Percentiles rank a stretch among this genome's conserved stretches.
These are phyloP conservation scores for Natrix natrix DNA, from an alignment of 2,797 vertebrate species.

Conservation along the genomic window DNA sequence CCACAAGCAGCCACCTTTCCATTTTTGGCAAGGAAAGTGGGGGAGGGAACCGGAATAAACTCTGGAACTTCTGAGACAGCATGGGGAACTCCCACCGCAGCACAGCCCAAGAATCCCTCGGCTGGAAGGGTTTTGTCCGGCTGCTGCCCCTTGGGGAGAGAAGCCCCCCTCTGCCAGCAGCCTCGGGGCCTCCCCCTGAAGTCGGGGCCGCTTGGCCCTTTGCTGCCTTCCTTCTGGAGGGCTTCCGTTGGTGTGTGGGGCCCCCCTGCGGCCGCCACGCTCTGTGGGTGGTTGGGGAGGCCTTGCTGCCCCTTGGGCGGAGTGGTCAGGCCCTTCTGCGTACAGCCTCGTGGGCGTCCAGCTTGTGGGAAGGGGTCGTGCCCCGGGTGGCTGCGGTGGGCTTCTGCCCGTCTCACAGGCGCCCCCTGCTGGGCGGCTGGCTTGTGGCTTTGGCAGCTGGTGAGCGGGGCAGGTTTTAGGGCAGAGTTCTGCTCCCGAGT, in stretches of 20 bases:
- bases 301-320: too few relatives aligned
- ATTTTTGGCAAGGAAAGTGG: not conserved
- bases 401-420: not conserved
- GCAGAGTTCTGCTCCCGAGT: not conserved
- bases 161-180: not conserved
- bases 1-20: not conserved
- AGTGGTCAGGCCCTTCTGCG: not conserved
- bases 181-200: not conserved
- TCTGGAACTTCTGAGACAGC: not conserved
- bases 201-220: too few relatives aligned
- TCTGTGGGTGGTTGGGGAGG: too few relatives aligned
- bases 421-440: too few relatives aligned
- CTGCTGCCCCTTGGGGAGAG: not conserved
- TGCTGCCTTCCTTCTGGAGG: not conserved
- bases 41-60: not conserved
- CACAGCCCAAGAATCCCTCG: not conserved
- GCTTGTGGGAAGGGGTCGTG: not conserved
- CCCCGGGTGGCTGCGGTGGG: too few relatives aligned
- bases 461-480: not conserved
- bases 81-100: too few relatives aligned
- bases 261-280: too few relatives aligned
- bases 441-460: not conserved
- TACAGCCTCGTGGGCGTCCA: not conserved
- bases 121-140: too few relatives aligned
- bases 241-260: accelerated